Base-by-base conservation (phyloP, 2,113 vertebrate genomes). In the Mirounga angustirostris region DNA sequence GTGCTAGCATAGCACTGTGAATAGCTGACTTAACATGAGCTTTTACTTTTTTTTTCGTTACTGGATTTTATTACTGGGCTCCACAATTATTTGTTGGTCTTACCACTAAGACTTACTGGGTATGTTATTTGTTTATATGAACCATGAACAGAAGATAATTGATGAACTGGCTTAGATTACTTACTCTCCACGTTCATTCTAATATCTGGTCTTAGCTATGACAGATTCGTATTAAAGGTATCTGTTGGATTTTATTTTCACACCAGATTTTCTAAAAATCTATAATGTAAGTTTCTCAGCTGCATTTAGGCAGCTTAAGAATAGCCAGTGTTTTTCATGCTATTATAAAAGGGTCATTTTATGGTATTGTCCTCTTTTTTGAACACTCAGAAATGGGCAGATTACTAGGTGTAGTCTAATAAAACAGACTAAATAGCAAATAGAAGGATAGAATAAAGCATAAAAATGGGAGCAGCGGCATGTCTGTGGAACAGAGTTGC, bases 201-300 rank as follows among this genome's bases (percentile, higher is more conserved):
- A 86, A 61, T 89, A 76, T 28, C 61, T 93, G 46, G 33, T 40
- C 46, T 95, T 33, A 90, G 94, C 59, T 71, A 16, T 30, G 33
- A 91, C 16, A 90, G 46, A 94, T 52, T 67, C 19, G 54, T 58
- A 82, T 24, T 79, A 71, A 80, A 33, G 80, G 7, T 71, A 30
- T 82, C 92, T 85, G 22, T 2, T 89, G n/a, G 36, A 61, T 96
- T 88, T 78, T 86, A 18, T 63, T 79, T 94, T 95, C 76, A 92
- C 1, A 58, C 24, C 43, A 76, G 28, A 4, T 86, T 96, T 95
- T 84, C 76, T 73, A 93, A 95, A 96, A 84, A 26, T 36, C 40
- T 59, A 21, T 88, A 91, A 78, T n/a, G 8, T 73, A 93, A 91
- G 43, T 86, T 96, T 82, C 54, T 83, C 19, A 91, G 65, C 50